phyloP scores from a whole-genome alignment of 1,140 invertebrate species.

The Cardiocondyla obscurior region DNA sequence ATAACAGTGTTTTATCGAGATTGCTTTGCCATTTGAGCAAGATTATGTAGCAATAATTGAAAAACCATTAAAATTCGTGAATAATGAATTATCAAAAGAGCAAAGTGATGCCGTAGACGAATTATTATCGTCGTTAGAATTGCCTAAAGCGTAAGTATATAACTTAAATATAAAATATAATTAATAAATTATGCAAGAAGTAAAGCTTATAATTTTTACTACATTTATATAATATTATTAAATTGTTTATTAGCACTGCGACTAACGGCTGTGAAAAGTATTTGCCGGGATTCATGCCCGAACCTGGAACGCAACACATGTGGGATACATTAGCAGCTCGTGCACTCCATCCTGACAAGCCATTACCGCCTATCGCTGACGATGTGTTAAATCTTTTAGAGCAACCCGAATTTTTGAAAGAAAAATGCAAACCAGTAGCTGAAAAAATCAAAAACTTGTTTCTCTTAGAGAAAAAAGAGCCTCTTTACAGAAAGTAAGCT shows the following conservation, averaged over 20 bases:
- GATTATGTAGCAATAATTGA: constrained; percentile 56
- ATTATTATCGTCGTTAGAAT: constrained; percentile 64
- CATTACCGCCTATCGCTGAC: constrained; percentile 60
- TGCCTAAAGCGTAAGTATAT: constrained; percentile 18
- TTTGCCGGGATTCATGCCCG: constrained; percentile 59
- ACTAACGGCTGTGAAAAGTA: constrained; percentile 34
- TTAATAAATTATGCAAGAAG: neutral
- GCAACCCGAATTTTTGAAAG: constrained; percentile 37
- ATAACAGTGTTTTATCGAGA: constrained; percentile 65
- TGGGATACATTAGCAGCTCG: constrained; percentile 67
- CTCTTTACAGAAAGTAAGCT: constrained; percentile 12
- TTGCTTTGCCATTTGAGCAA: constrained; percentile 64
- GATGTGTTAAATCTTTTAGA: constrained; percentile 56
- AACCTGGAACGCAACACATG: constrained; percentile 60
- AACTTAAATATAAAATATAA: neutral
- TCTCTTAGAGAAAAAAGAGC: constrained; percentile 24
- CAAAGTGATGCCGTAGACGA: constrained; percentile 62
- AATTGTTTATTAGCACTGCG: neutral
- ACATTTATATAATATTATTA: neutral
- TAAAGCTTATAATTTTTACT: neutral
- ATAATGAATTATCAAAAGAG: constrained; percentile 58
- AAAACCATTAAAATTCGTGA: constrained; percentile 53
- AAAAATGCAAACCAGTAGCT: constrained; percentile 13
- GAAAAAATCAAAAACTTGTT: constrained; percentile 63
- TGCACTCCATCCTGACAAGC: constrained; percentile 65